phyloP scores from a whole-genome alignment of 2,888 invertebrate genomes.

The Lissonota sp. region DNA sequence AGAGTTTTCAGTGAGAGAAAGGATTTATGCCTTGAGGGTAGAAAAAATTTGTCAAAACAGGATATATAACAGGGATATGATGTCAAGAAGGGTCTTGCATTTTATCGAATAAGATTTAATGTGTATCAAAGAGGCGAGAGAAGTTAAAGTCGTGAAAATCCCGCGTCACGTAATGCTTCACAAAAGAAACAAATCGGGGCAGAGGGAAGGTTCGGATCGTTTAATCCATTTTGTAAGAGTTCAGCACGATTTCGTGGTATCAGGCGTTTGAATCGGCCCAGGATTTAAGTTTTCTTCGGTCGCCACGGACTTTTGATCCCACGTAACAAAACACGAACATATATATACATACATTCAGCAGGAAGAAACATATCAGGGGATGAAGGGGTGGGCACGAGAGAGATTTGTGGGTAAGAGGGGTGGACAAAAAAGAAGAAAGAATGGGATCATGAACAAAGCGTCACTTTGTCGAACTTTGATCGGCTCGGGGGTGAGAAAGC shows the following conservation, averaged over 20 bases:
- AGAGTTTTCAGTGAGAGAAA: neutral
- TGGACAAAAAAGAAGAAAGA: constrained; percentile 22
- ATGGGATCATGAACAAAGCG: constrained; percentile 64
- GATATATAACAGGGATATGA: too few relatives aligned
- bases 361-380: constrained; percentile 14
- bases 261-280: constrained; percentile 49
- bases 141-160: neutral
- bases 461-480: constrained; percentile 69
- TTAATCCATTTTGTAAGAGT: constrained; percentile 56
- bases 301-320: constrained; percentile 44
- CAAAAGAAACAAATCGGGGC: constrained; percentile 20
- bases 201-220: too few relatives aligned
- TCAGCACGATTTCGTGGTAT: constrained; percentile 44
- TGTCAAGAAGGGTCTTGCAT: neutral
- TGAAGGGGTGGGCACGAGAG: constrained; percentile 18
- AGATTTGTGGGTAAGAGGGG: neutral
- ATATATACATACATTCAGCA: neutral
- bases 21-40: neutral
- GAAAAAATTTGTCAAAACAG: neutral
- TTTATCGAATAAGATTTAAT: neutral
- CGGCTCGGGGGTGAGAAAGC: constrained; percentile 35
- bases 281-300: constrained; percentile 50
- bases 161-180: constrained; percentile 23
- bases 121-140: too few relatives aligned
- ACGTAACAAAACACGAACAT: constrained; percentile 1